These are phyloP conservation scores for Pavo muticus DNA, from an alignment of 2,113 vertebrate genomes.

Conservation along the genomic window DNA sequence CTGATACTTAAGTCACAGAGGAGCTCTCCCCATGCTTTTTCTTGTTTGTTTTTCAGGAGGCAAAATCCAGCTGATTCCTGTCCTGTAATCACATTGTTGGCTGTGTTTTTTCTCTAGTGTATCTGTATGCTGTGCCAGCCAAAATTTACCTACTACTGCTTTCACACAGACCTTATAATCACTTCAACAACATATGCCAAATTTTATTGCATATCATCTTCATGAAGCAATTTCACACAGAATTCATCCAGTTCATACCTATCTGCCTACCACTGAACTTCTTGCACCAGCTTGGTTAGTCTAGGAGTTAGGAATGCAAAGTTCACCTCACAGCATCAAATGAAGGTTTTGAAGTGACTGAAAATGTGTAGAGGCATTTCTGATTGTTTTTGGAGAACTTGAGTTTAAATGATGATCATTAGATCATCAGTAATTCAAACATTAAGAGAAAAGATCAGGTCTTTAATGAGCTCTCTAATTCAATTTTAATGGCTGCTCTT, in stretches of 20 bases:
- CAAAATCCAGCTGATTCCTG: conserved; percentile 68
- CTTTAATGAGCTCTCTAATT: conserved; percentile 41
- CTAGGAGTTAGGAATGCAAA: not conserved
- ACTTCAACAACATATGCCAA: conserved; percentile 41
- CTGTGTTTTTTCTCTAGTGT: conserved; percentile 65
- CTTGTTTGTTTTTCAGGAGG: conserved; percentile 57
- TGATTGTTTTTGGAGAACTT: not conserved
- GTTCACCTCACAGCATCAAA: not conserved
- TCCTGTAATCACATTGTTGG: conserved; percentile 61
- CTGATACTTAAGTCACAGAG: not conserved
- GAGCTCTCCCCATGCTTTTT: conserved; percentile 18
- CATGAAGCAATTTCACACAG: not conserved
- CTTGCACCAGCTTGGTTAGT: not conserved
- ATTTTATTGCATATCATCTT: conserved; percentile 27
- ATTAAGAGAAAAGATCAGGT: conserved; percentile 31
- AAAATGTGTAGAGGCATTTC: not conserved
- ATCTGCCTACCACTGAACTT: not conserved
- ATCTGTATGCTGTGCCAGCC: conserved; percentile 59
- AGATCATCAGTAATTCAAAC: conserved; percentile 37
- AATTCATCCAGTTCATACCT: not conserved
- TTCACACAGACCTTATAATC: conserved; percentile 70
- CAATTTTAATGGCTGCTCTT: conserved; percentile 45
- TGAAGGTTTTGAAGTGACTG: not conserved
- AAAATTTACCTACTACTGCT: conserved; percentile 72
- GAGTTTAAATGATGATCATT: not conserved